Conservation (phyloP, 2,888 invertebrate genomes). For the Tiphia femorata region DNA sequence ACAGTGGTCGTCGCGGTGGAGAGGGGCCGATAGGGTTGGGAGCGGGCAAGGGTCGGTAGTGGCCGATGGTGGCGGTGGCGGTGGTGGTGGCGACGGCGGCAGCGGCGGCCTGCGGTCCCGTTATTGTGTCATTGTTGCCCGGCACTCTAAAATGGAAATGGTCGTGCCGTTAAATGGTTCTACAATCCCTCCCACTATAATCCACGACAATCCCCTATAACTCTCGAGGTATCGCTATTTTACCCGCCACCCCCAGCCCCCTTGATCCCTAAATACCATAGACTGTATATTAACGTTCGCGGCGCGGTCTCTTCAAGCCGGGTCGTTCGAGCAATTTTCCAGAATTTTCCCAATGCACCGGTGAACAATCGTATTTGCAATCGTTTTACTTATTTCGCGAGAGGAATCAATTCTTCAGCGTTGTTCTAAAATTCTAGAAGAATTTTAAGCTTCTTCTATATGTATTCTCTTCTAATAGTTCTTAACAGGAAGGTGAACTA, state of each 20-base stretch:
- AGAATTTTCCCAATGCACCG: too few relatives aligned
- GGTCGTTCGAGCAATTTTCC: neutral
- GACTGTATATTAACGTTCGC: neutral
- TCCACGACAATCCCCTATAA: conserved; percentile 34
- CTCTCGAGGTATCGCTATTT: conserved; percentile 20
- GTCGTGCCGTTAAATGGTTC: conserved; percentile 38
- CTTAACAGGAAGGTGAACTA: too few relatives aligned
- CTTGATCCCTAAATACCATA: conserved; percentile 20
- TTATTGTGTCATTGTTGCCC: conserved; percentile 44
- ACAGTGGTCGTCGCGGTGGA: neutral
- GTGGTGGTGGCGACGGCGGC: neutral
- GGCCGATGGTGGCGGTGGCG: neutral
- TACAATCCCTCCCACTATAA: conserved; percentile 38
- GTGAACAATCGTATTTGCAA: neutral
- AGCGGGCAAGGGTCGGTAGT: too few relatives aligned
- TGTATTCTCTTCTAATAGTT: too few relatives aligned
- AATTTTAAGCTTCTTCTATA: too few relatives aligned
- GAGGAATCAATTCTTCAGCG: neutral
- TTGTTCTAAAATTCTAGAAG: neutral
- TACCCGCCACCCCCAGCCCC: too few relatives aligned
- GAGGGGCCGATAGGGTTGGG: conserved; percentile 1
- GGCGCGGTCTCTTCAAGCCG: neutral
- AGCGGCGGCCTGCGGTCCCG: conserved; percentile 22
- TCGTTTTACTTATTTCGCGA: neutral
- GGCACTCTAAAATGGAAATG: conserved; percentile 39